A percentile compares a stretch with the other conserved stretches of the same genome.
phyloP scores from a whole-genome alignment of 2,888 invertebrate genomes.

The Leptopilina myrica region DNA sequence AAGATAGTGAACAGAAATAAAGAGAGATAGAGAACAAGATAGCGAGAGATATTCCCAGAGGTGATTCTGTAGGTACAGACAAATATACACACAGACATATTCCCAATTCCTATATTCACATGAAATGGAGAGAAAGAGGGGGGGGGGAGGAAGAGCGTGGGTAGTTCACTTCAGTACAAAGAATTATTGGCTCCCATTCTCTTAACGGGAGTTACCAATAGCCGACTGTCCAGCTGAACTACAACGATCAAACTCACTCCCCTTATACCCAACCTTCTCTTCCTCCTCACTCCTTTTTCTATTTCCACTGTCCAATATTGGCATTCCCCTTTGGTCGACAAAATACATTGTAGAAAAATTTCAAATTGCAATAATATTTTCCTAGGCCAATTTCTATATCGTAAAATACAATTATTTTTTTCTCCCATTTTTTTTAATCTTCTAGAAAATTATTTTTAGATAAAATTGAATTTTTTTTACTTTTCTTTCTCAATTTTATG shows the following conservation, averaged over 20 bases:
- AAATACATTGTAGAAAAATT: conserved; percentile 32
- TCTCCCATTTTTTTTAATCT: neutral
- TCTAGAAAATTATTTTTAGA: neutral
- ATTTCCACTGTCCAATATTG: conserved; percentile 46
- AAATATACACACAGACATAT: conserved; percentile 37
- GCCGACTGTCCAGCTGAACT: conserved; percentile 56
- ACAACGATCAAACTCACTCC: conserved; percentile 23
- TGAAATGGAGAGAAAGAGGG: neutral
- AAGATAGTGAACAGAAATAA: conserved; percentile 41
- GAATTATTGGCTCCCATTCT: conserved; percentile 69
- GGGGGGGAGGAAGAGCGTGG: neutral
- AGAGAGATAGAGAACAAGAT: neutral
- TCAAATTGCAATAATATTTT: neutral
- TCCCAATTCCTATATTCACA: conserved; percentile 46
- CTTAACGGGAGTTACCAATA: conserved; percentile 53
- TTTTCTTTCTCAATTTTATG: no score
- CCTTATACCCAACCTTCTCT: neutral
- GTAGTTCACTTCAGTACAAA: conserved; percentile 63
- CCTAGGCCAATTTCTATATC: conserved; percentile 10
- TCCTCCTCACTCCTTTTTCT: conserved; percentile 48
- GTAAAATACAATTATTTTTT: conserved; percentile 9
- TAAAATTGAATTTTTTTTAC: no score
- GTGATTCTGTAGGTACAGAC: conserved; percentile 53
- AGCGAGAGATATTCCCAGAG: conserved; percentile 45
- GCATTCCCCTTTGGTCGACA: conserved; percentile 9